A percentile compares a stretch with the other conserved stretches of the same genome.
phyloP scores from a whole-genome alignment of 2,113 vertebrate species.

The Bos taurus region DNA sequence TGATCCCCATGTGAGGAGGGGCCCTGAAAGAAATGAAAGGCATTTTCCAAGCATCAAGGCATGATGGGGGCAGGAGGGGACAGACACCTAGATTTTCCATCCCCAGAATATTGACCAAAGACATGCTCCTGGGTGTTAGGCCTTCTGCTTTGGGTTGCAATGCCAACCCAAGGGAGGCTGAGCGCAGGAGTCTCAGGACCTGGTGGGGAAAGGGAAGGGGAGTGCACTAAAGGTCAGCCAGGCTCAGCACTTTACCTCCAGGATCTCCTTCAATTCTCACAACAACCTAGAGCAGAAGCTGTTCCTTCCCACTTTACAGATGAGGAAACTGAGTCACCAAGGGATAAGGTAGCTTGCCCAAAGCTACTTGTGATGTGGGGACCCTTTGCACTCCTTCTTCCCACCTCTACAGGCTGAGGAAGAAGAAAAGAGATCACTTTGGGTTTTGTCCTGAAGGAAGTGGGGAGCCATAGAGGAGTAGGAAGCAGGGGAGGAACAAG shows the following conservation, averaged over 20 bases:
- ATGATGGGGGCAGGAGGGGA: background rate
- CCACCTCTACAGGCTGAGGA: background rate
- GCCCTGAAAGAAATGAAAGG: background rate
- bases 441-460: background rate
- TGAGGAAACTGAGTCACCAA: background rate
- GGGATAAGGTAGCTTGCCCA: background rate
- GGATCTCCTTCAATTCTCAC: background rate
- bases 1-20: background rate
- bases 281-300: background rate
- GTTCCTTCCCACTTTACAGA: background rate
- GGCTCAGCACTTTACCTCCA: background rate
- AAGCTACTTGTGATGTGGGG: background rate
- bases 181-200: background rate
- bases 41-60: background rate
- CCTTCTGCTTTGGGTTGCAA: background rate
- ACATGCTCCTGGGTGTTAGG: fast-evolving
- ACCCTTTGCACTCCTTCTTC: background rate
- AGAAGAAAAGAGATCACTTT: too few relatives aligned
- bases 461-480: background rate
- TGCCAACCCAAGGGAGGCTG: background rate
- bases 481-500: background rate
- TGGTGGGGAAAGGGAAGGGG: background rate
- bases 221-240: background rate
- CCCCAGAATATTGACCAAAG: background rate
- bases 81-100: background rate